Percentiles rank a stretch among this genome's conserved stretches.
phyloP scores from a whole-genome alignment of 1,140 invertebrate species.

The Elymnias hypermnestra region DNA sequence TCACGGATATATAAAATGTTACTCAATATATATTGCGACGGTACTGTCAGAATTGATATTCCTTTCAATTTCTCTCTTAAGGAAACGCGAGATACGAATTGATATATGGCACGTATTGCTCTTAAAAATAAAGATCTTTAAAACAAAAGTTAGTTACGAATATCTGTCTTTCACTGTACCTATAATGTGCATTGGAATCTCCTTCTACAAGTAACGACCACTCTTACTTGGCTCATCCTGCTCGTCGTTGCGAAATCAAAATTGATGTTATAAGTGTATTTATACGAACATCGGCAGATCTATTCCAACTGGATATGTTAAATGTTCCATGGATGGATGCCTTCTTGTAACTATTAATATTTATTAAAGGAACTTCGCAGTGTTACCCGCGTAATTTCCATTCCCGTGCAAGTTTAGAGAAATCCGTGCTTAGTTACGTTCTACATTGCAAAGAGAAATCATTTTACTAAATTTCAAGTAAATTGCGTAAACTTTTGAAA shows the following conservation, averaged over 20 bases:
- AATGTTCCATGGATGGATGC: conserved; percentile 55
- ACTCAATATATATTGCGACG: too few relatives aligned
- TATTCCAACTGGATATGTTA: conserved; percentile 34
- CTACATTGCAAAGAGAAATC: too few relatives aligned
- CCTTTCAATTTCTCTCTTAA: too few relatives aligned
- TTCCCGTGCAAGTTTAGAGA: too few relatives aligned
- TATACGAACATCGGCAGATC: conserved; percentile 25
- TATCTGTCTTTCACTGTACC: background rate
- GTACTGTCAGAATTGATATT: too few relatives aligned
- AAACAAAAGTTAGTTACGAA: background rate
- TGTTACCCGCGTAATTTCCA: background rate
- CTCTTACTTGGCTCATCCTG: conserved; percentile 19
- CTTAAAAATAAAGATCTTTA: too few relatives aligned
- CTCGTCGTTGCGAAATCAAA: conserved; percentile 7
- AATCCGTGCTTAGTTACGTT: too few relatives aligned
- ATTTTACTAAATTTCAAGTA: too few relatives aligned
- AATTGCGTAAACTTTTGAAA: too few relatives aligned
- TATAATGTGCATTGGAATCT: conserved; percentile 65
- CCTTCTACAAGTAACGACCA: conserved; percentile 37
- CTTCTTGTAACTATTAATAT: conserved; percentile 71
- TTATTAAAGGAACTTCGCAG: conserved; percentile 59
- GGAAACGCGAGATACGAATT: too few relatives aligned
- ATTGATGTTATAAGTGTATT: conserved; percentile 3
- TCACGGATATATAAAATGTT: too few relatives aligned
- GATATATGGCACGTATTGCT: too few relatives aligned